Percentiles rank a stretch among this genome's conserved stretches.
These are phyloP conservation scores for Grus americana DNA, from an alignment of 2,113 vertebrate genomes.

Conservation along the genomic window DNA sequence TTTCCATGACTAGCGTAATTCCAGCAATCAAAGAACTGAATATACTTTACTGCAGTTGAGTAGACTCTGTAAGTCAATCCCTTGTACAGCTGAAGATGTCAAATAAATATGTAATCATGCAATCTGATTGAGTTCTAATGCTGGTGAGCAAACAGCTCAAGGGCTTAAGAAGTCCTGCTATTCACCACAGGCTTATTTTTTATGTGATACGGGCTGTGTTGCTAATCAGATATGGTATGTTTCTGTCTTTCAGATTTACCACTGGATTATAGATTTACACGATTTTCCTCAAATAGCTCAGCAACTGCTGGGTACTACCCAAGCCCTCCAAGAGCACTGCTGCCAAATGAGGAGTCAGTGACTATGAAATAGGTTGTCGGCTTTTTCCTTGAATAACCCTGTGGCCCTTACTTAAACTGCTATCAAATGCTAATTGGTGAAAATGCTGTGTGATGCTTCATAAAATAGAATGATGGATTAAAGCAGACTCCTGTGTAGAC, in stretches of 20 bases:
- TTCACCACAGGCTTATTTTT: conserved; percentile 32
- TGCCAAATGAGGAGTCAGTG: conserved; percentile 74
- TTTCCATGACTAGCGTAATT: neutral
- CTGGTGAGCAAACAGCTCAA: conserved; percentile 33
- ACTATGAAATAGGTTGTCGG: conserved; percentile 36
- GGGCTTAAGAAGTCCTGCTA: conserved; percentile 22
- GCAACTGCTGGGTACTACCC: conserved; percentile 91
- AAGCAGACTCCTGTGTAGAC: conserved; percentile 38
- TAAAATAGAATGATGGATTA: conserved; percentile 54
- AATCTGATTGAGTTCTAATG: conserved; percentile 37
- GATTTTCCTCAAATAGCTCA: conserved; percentile 86
- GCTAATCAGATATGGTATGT: conserved; percentile 51
- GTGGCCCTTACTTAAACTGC: conserved; percentile 34
- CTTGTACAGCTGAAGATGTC: conserved; percentile 15
- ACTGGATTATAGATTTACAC: conserved; percentile 91
- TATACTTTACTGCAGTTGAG: neutral
- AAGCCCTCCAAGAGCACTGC: conserved; percentile 83
- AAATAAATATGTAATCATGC: conserved; percentile 22
- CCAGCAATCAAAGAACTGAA: neutral
- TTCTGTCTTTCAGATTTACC: conserved; percentile 85
- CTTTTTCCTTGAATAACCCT: conserved; percentile 11
- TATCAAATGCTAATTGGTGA: conserved; percentile 39
- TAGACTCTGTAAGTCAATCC: neutral
- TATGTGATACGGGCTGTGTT: conserved; percentile 8
- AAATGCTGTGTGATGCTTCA: conserved; percentile 56